A percentile compares a stretch with the other conserved stretches of the same genome.
Evolutionary conservation across 2,797 vertebrate genomes (phyloP).

Genomic region (Enteromius argenteus): DNA sequence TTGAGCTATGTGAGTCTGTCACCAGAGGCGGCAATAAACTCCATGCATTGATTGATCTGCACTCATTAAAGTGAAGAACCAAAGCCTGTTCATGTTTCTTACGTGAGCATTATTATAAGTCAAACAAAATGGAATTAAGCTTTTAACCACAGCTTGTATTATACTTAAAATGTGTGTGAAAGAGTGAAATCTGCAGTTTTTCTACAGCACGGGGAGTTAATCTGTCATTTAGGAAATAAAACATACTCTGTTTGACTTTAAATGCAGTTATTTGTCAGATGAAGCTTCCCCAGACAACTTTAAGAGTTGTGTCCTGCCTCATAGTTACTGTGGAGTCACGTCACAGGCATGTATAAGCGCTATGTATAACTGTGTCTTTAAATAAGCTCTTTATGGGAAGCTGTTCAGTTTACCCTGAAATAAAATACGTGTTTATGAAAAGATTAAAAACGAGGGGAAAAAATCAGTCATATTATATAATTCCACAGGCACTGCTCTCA

Average conservation of each 20-base stretch:
- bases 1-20: constrained; percentile 59
- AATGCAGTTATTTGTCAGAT: neutral
- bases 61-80: constrained; percentile 61
- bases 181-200: constrained; percentile 6
- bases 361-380: constrained; percentile 26
- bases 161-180: constrained; percentile 37
- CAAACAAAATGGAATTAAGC: constrained; percentile 63
- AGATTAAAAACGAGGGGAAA: neutral
- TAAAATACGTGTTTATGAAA: constrained; percentile 22
- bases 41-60: constrained; percentile 58
- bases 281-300: neutral
- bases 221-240: neutral
- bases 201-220: neutral
- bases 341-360: constrained; percentile 8
- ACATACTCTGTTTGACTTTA: constrained; percentile 23
- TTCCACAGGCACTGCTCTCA: constrained; percentile 31
- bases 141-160: constrained; percentile 55
- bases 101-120: constrained; percentile 51
- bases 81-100: constrained; percentile 53
- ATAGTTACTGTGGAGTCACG: neutral
- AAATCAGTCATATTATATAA: neutral
- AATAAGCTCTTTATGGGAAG: constrained; percentile 13
- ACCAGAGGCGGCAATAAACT: constrained; percentile 59
- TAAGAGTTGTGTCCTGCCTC: neutral
- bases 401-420: constrained; percentile 23